Base-by-base conservation (phyloP, 2,113 vertebrate genomes). In the Gambusia holbrooki region DNA sequence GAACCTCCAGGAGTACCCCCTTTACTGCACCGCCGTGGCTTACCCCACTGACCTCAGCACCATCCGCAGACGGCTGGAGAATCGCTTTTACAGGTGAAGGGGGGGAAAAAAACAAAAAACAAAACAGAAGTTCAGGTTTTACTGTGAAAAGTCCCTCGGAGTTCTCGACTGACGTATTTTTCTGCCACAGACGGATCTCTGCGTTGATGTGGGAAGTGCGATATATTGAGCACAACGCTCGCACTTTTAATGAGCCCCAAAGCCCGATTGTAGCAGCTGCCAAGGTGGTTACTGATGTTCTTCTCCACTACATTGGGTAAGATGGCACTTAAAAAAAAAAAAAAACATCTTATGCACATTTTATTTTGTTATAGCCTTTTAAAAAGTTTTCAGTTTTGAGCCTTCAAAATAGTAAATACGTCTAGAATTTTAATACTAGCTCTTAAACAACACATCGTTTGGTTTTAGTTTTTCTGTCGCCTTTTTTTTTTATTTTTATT, bases 121-220 rank as follows among this genome's bases (percentile, higher is more conserved):
- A 0, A 0, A 8, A 33, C 11, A 48, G 45, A 48, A 48, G 45
- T 17, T 17, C 45, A 35, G 22, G 12, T 8, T 40, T 54, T 15
- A 42, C 1, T 14, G 0, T 30, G 27, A 29, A 65, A 62, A 51
- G 30, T 51, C 33, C 32, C 4, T 37, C 14, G 32, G 7, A 73
- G 60, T 61, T 71, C 77, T 27, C 48, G 32, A 6, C 28, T 32
- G 60, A 27, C 54, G 17, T 70, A 11, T 69, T 73, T 78, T 14
- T 84, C 77, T 73, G 58, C 77, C 76, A 11, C 62, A 99, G 98
- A 94, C 95, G 97, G 83, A 99, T 99, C 92, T 99, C 98, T 74
- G 97, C 97, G 1, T 93, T 99, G 79, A 99, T 99, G 96, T 99
- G 98, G 98, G 98, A 99, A 89, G 98, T 99, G 60, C 95, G 98